Evolutionary conservation across 2,113 vertebrate genomes (phyloP).

Genomic region (Calyptommatus sinebrachiatus): DNA sequence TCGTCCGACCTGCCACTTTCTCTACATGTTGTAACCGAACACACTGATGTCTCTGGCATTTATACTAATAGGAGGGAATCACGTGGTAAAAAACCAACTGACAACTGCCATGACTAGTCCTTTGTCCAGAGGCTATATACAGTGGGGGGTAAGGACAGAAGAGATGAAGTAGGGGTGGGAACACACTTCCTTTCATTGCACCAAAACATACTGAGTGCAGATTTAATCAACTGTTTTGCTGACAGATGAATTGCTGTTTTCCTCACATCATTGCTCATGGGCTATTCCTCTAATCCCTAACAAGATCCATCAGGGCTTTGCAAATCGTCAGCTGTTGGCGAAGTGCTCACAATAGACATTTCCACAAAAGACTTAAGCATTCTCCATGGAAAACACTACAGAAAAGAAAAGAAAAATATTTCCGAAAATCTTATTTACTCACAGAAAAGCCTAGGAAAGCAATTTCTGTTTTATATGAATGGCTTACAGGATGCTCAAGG

Average conservation of each 20-base stretch:
- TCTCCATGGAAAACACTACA: slow-evolving; percentile 28
- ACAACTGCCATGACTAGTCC: slow-evolving; percentile 53
- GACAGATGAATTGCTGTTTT: slow-evolving; percentile 54
- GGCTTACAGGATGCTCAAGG: slow-evolving; percentile 29
- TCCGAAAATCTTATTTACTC: slow-evolving; percentile 20
- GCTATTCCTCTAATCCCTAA: slow-evolving; percentile 51
- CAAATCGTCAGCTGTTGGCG: slow-evolving; percentile 42
- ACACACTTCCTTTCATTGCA: slow-evolving; percentile 62
- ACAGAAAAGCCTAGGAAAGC: slow-evolving; percentile 37
- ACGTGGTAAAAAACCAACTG: slow-evolving; percentile 57
- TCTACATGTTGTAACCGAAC: neutral
- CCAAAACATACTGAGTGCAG: slow-evolving; percentile 23
- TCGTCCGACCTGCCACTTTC: slow-evolving; percentile 7
- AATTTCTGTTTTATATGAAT: slow-evolving; percentile 10
- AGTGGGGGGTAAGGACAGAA: neutral
- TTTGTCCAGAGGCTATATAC: slow-evolving; percentile 10
- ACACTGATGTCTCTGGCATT: slow-evolving; percentile 4
- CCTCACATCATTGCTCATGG: slow-evolving; percentile 46
- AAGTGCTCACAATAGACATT: slow-evolving; percentile 14
- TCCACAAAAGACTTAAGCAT: slow-evolving; percentile 40
- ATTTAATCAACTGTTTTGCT: slow-evolving; percentile 49
- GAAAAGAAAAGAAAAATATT: slow-evolving; percentile 26
- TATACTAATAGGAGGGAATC: slow-evolving; percentile 55
- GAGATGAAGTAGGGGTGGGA: neutral
- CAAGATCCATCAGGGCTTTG: slow-evolving; percentile 42